Conservation (phyloP, 2,113 vertebrate genomes). For the Thamnaconus septentrionalis region DNA sequence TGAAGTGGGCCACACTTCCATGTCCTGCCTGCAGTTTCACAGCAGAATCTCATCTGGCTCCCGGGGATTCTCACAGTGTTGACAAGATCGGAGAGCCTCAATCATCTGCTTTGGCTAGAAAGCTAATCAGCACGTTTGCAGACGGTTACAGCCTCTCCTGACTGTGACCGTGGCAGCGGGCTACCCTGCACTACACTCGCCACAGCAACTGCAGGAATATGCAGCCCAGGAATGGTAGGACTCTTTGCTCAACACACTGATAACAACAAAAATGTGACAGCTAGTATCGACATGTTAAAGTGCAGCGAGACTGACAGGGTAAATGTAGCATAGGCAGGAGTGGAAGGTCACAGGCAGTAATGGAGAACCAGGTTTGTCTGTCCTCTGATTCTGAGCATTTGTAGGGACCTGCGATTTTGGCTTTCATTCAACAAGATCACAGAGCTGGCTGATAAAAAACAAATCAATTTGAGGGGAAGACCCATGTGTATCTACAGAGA, state of each 20-base stretch:
- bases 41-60: not conserved
- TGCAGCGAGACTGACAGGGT: not conserved
- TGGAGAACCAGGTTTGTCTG: no score
- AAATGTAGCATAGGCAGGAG: not conserved
- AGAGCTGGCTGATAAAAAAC: no score
- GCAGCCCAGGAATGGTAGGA: conserved; percentile 5
- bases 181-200: conserved; percentile 12
- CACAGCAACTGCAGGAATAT: conserved; percentile 23
- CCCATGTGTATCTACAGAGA: no score
- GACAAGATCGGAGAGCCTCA: not conserved
- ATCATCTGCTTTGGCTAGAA: not conserved
- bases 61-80: not conserved
- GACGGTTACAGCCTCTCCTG: not conserved
- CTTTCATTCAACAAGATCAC: no score
- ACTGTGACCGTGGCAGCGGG: not conserved
- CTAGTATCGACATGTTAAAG: conserved; percentile 30
- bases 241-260: not conserved
- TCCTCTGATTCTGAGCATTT: no score
- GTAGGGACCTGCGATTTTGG: no score
- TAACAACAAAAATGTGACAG: conserved; percentile 22
- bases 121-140: not conserved
- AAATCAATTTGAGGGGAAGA: no score
- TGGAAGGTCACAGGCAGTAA: not conserved
- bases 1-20: no score
- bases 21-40: not conserved